Base-by-base conservation (phyloP, 2,113 vertebrate species). In the Trinectes maculatus region DNA sequence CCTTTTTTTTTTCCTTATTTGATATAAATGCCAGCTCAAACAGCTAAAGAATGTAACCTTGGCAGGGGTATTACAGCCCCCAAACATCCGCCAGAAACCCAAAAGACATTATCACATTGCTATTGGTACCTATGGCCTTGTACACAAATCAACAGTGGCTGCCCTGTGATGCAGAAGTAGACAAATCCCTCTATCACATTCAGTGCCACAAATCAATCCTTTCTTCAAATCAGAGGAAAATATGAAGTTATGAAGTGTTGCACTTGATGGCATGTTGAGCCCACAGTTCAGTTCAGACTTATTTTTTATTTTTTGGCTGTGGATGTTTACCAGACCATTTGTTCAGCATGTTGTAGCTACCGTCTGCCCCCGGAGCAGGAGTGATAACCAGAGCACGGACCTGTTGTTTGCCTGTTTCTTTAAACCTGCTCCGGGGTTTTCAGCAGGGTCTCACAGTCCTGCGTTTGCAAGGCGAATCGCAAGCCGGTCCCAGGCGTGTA, bases 361-460 rank as follows among this genome's bases (percentile, higher is more conserved):
- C 24, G 36, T 52, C 54, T 71, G 46, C 43, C 49, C 58, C 46
- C 40, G 19, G 76, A 72, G 84, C 74, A 64, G 61, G 74, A 74
- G 49, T 3, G 53, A 75, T 88, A 81, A 86, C 84, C 77, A 75
- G 61, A 78, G 61, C 57, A 31, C 74, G 69, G 71, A 78, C 74
- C 65, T 80, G 80, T 82, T 89, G 80, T 77, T 87, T 81, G 75
- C 83, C 76, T 89, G 72, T 84, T 89, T 86, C 85, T 87, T 89
- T 87, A 82, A n/a, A 87, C 84, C 80, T 60, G 80, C 87, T 83
- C 51, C 78, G 44, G 84, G 84, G 82, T 80, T 74, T 79, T 76
- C 76, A 83, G 71, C 71, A 22, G 68, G 75, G 58, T 73, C 55
- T 76, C 59, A 71, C 70, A 33, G 57, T 66, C 42, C 36, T 39